Conservation (phyloP, 2,113 vertebrate genomes). For the Pteruthius melanotis region DNA sequence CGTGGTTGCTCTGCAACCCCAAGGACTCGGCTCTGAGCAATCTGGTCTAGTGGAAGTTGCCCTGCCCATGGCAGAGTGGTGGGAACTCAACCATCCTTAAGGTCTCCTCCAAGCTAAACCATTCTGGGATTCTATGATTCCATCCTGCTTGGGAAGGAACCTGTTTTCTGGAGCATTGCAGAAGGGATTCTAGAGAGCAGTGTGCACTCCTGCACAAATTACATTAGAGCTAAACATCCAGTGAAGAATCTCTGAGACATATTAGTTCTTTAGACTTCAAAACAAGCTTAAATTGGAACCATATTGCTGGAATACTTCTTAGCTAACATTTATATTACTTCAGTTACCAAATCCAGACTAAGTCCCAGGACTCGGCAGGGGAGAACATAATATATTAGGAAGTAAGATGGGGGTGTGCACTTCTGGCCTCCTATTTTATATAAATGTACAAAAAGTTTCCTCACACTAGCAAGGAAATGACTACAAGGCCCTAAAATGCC, state of each 20-base stretch:
- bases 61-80: accelerated
- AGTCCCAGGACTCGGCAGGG: conserved; percentile 75
- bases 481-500: conserved; percentile 66
- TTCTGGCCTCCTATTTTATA: conserved; percentile 77
- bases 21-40: background rate
- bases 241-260: conserved; percentile 77
- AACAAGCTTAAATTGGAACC: conserved; percentile 85
- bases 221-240: conserved; percentile 71
- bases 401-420: conserved; percentile 73
- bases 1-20: conserved; percentile 57
- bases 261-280: conserved; percentile 81
- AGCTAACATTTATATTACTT: conserved; percentile 83
- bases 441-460: conserved; percentile 73
- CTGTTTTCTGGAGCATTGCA: background rate
- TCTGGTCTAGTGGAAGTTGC: background rate
- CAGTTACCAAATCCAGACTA: conserved; percentile 80
- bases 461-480: conserved; percentile 70
- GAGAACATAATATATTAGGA: conserved; percentile 81
- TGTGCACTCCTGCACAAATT: conserved; percentile 61
- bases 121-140: background rate
- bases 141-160: conserved; percentile 68
- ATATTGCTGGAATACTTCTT: conserved; percentile 79
- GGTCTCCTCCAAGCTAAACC: background rate
- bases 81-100: background rate
- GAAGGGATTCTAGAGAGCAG: conserved; percentile 20